Evolutionary conservation across 2,888 invertebrate species (phyloP).

Genomic region (Tipula lateralis): DNA sequence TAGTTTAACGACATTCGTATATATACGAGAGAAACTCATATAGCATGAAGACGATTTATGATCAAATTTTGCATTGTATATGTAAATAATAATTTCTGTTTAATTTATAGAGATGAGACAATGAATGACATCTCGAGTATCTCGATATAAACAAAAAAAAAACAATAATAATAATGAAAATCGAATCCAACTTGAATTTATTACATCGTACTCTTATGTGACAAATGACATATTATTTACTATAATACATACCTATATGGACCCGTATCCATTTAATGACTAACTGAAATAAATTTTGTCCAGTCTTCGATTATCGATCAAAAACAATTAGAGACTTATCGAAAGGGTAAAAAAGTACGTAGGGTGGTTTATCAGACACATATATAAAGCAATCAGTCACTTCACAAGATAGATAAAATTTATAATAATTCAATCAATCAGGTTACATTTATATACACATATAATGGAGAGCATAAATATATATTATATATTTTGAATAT

Average conservation of each 20-base stretch:
- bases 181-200: neutral
- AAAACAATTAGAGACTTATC: neutral
- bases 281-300: neutral
- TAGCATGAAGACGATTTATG: neutral
- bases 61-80: neutral
- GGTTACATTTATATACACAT: too few relatives aligned
- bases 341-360: too few relatives aligned
- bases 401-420: too few relatives aligned
- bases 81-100: conserved; percentile 4
- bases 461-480: too few relatives aligned
- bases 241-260: neutral
- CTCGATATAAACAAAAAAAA: neutral
- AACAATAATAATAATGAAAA: neutral
- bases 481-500: too few relatives aligned
- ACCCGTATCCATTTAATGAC: neutral
- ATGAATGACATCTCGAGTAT: neutral
- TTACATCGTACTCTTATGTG: neutral
- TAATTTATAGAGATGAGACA: neutral
- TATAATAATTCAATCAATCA: too few relatives aligned
- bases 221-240: neutral
- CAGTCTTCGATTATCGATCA: neutral
- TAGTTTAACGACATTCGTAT: neutral
- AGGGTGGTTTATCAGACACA: too few relatives aligned
- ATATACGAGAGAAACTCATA: neutral
- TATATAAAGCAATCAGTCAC: too few relatives aligned